These are phyloP conservation scores for Metopolophium dirhodum DNA, from an alignment of 1,140 invertebrate genomes.

Conservation along the genomic window DNA sequence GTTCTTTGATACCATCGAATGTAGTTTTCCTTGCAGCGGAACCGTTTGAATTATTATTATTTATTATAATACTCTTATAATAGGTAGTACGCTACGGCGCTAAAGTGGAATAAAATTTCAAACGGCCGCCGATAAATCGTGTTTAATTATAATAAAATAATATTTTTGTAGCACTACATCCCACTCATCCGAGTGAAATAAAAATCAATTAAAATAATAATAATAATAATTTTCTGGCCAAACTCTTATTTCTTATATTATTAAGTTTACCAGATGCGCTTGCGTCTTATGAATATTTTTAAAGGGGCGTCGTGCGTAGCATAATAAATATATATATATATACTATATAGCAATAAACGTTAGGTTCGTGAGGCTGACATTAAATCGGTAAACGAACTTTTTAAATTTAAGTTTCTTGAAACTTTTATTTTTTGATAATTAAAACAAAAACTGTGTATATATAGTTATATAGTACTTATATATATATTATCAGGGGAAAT, in stretches of 20 bases:
- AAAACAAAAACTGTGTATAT: neutral
- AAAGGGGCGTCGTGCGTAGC: neutral
- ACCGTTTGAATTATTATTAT: neutral
- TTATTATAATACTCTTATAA: neutral
- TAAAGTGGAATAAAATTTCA: neutral
- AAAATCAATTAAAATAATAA: neutral
- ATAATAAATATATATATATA: neutral
- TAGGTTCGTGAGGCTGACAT: neutral
- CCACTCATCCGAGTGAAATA: neutral
- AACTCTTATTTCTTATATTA: neutral
- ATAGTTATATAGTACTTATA: neutral
- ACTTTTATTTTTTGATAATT: neutral
- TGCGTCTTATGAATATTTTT: neutral
- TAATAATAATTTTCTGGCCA: neutral
- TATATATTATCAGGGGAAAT: neutral
- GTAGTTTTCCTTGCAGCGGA: neutral
- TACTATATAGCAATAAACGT: neutral
- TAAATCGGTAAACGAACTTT: neutral
- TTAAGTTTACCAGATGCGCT: neutral
- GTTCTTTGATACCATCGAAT: neutral
- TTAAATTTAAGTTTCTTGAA: neutral
- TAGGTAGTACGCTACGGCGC: too few relatives aligned
- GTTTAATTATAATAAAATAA: constrained; percentile 14
- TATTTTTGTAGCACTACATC: neutral
- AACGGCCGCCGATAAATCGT: neutral